These are phyloP conservation scores for Pipistrellus nathusii DNA, from an alignment of 2,797 vertebrate genomes.

Conservation along the genomic window DNA sequence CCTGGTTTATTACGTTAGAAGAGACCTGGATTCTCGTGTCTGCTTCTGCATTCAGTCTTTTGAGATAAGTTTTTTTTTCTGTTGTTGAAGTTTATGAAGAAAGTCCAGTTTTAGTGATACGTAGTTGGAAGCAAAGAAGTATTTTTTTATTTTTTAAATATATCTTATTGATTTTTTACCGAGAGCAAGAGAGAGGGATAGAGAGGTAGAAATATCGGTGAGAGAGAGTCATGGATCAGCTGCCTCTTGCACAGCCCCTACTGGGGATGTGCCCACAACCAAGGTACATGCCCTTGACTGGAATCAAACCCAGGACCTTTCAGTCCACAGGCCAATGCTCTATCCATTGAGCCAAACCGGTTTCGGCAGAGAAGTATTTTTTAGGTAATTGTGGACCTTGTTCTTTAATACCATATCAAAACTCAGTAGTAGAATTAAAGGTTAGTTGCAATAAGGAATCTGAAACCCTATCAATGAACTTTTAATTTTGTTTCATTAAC, in stretches of 20 bases:
- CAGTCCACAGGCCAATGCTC: too few species aligned
- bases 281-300: too few species aligned
- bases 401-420: slow-evolving; percentile 9
- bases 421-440: not conserved
- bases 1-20: not conserved
- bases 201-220: too few species aligned
- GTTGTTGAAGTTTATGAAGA: not conserved
- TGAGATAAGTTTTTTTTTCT: not conserved
- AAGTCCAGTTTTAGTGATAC: not conserved
- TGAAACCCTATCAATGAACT: not conserved
- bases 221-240: too few species aligned
- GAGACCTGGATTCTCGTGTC: not conserved
- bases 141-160: not conserved
- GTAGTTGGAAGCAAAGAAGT: not conserved
- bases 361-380: not conserved
- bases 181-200: too few species aligned
- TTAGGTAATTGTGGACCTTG: not conserved
- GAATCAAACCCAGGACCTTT: too few species aligned
- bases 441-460: not conserved
- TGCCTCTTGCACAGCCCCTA: too few species aligned
- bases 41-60: slow-evolving; percentile 28
- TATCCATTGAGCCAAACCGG: too few species aligned
- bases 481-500: slow-evolving; percentile 26
- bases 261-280: too few species aligned
- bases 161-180: too few species aligned